phyloP scores from a whole-genome alignment of 2,797 vertebrate genomes.

The Decapterus maruadsi region DNA sequence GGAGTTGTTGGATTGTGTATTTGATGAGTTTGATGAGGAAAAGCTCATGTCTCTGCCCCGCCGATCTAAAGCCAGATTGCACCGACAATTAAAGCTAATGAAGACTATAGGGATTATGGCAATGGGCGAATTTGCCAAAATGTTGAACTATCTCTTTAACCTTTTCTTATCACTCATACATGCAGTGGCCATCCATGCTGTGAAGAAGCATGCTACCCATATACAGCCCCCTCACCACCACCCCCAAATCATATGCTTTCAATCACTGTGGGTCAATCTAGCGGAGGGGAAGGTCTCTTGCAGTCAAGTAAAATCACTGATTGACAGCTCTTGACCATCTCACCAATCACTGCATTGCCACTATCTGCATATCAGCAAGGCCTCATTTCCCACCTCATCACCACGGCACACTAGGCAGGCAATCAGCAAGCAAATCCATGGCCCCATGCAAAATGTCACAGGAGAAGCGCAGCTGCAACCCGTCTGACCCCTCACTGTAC shows the following conservation, averaged over 20 bases:
- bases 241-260: slow-evolving; percentile 19
- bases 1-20: no score
- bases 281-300: slow-evolving; percentile 34
- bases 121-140: no score
- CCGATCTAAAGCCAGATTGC: no score
- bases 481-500: slow-evolving; percentile 26
- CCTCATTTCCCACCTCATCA: slow-evolving; percentile 58
- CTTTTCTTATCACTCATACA: slow-evolving; percentile 24
- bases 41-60: no score
- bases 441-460: slow-evolving; percentile 73
- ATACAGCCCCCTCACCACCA: background rate
- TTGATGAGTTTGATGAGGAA: no score
- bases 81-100: no score
- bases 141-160: background rate
- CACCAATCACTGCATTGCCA: slow-evolving; percentile 30
- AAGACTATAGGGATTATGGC: no score
- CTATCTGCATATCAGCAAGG: slow-evolving; percentile 46
- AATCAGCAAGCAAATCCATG: slow-evolving; percentile 57
- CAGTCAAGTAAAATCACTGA: slow-evolving; percentile 26
- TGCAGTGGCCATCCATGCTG: slow-evolving; percentile 38
- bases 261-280: slow-evolving; percentile 29
- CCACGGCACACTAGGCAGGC: slow-evolving; percentile 60
- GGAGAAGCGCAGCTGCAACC: slow-evolving; percentile 55
- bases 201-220: slow-evolving; percentile 36
- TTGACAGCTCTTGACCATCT: slow-evolving; percentile 36